Base-by-base conservation (phyloP, 2,797 vertebrate species). In the Halcyon chelicuti region DNA sequence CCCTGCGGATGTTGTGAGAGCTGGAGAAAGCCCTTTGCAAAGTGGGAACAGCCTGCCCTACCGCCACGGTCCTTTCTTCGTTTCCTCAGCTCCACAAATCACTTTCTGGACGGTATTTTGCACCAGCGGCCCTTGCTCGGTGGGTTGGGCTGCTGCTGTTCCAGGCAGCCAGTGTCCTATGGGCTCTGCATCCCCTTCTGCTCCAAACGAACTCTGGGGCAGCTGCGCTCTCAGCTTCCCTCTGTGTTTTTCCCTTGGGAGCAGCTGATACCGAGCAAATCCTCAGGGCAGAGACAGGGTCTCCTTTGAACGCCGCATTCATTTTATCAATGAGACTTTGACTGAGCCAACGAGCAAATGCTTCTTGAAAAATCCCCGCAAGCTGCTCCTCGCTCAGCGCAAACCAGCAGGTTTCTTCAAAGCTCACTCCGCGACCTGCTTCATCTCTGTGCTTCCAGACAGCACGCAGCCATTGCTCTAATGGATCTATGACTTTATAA, bases 111-210 rank as follows among this genome's bases (percentile, higher is more conserved):
- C 0, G 6, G 37, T 23, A 12, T 73, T 93, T 79, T n/a, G 52
- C 33, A 39, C 17, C 68, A 65, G 18, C 10, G 3, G 62, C 73
- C 61, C 35, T 26, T 26, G 33, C 42, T 11, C 9, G 2, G 60
- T 28, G 51, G 66, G 58, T 19, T 23, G 51, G 61, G 75, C 70
- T 35, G 54, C 40, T 28, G 46, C 40, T 25, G 17, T 55, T 46
- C 33, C 52, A 6, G 0, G n/a, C 2, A 57, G 71, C 40, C 1
- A 0, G 5, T 25, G 46, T 37, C 31, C 2, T 26, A 3, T 9
- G 3, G 28, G 22, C 13, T 60, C 68, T 31, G 68, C 57, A 49
- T 5, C 52, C 42, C 35, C 18, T 57, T 35, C 67, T 46, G 52
- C 67, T 23, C 66, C 0, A 0, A n/a, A 72, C 47, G 10, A 3